Percentiles rank a stretch among this genome's conserved stretches.
Conservation (phyloP, 2,888 invertebrate genomes). For the Melanophora roralis region DNA sequence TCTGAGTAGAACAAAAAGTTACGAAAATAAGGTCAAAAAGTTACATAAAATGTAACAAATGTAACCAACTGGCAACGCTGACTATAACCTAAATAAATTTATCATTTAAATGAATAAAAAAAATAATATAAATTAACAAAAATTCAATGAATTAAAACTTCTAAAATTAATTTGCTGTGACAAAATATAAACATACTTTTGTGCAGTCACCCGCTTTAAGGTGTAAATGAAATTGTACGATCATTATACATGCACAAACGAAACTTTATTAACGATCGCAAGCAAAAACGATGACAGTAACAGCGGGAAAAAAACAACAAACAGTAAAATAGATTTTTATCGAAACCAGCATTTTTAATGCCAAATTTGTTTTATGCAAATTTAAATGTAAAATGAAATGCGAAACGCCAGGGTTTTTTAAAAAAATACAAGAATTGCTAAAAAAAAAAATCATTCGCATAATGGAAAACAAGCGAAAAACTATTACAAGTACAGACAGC, state of each 20-base stretch:
- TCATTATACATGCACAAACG: neutral
- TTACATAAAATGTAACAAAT: too few relatives aligned
- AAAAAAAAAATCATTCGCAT: constrained; percentile 36
- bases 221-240: neutral
- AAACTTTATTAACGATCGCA: neutral
- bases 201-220: neutral
- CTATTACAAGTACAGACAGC: neutral
- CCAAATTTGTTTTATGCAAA: constrained; percentile 75
- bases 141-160: constrained; percentile 9
- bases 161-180: constrained; percentile 52
- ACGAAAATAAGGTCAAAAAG: too few relatives aligned
- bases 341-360: constrained; percentile 72
- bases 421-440: constrained; percentile 36
- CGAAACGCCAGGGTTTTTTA: constrained; percentile 49
- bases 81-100: constrained; percentile 59
- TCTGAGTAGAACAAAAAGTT: too few relatives aligned
- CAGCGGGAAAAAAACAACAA: constrained; percentile 9
- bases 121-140: neutral
- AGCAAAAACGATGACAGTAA: constrained; percentile 33
- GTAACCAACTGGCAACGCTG: too few relatives aligned
- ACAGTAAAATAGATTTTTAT: constrained; percentile 69
- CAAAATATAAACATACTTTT: constrained; percentile 33
- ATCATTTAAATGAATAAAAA: constrained; percentile 28
- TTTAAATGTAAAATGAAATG: constrained; percentile 66
- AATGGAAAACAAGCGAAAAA: constrained; percentile 28